These are phyloP conservation scores for Connochaetes taurinus DNA, from an alignment of 2,113 vertebrate species.

Conservation along the genomic window DNA sequence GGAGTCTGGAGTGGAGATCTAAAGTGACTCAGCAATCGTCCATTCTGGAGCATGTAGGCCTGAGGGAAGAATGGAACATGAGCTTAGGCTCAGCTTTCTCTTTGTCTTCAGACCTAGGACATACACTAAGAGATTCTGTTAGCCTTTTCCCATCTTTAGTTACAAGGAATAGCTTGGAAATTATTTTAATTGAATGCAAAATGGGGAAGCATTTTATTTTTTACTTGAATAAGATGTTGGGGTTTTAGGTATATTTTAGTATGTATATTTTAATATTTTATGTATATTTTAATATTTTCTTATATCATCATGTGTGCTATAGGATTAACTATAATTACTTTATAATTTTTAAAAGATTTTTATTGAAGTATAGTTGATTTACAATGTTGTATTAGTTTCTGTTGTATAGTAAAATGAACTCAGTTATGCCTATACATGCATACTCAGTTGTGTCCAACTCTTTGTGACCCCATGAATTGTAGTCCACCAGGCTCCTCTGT, in stretches of 20 bases:
- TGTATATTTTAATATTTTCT: background rate
- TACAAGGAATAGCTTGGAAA: background rate
- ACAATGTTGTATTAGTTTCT: background rate
- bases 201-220: background rate
- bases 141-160: background rate
- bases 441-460: background rate
- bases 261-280: background rate
- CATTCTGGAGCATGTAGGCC: slow-evolving; percentile 47
- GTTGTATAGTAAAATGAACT: background rate
- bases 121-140: background rate
- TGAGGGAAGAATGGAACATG: slow-evolving; percentile 50
- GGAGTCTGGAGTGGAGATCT: background rate
- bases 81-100: background rate
- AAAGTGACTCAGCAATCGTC: slow-evolving; percentile 63
- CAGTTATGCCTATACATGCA: background rate
- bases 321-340: background rate
- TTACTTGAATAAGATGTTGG: background rate
- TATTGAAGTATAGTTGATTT: background rate
- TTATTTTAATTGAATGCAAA: background rate
- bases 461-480: background rate
- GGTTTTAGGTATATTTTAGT: background rate
- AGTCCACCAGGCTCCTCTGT: background rate
- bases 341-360: background rate
- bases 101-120: background rate
- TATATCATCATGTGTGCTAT: background rate